Evolutionary conservation across 2,797 vertebrate genomes (phyloP), one percentile per base, ranked within the genome.

Genomic region (Pseudopleuronectes americanus): DNA sequence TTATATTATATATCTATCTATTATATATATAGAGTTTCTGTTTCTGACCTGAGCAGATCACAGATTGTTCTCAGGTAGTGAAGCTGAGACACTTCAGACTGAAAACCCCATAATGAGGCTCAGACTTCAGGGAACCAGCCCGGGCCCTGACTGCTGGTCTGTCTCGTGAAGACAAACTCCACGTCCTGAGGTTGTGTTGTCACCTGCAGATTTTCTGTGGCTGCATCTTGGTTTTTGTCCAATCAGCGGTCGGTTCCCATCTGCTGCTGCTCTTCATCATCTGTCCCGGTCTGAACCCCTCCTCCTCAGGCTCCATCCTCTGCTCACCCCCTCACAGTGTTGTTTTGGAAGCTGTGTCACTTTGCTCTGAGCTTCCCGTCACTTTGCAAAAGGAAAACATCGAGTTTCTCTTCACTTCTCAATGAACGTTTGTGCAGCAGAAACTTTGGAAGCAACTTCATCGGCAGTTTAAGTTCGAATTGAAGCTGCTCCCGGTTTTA

Each of bases 121-220:
- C 13, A 26, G 38, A 43, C 54, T 19, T 26, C 31, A 9, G 72
- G 71, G 21, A 41, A 68, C 41, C 68, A 43, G 8, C 6, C 12
- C 22, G 2, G 3, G 38, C 63, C 53, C 75, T 80, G 51, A 83
- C 6, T 77, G 61, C 59, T 72, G 48, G 80, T 85, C 57, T 74
- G 67, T 80, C 26, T 81, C 62, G 75, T 19, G 51, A 79, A 84
- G 85, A 62, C 87, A 86, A 89, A 85, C 61, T 13, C 24, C 51
- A 73, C 51, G 26, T 33, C 17, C 41, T 5, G n/a, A 14, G 47
- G 4, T 17, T 1, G 14, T 45, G 13, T 23, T 36, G 36, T 23
- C 10, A 43, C 63, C 48, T 48, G 59, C 45, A 47, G 43, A 31
- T 48, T 13, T 68, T 13, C 38, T 31, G n/a, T 21, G 2, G 64